Percentiles rank a stretch among this genome's conserved stretches.
These are phyloP conservation scores for Epistrophe grossulariae DNA, from an alignment of 2,888 invertebrate species.

Conservation along the genomic window DNA sequence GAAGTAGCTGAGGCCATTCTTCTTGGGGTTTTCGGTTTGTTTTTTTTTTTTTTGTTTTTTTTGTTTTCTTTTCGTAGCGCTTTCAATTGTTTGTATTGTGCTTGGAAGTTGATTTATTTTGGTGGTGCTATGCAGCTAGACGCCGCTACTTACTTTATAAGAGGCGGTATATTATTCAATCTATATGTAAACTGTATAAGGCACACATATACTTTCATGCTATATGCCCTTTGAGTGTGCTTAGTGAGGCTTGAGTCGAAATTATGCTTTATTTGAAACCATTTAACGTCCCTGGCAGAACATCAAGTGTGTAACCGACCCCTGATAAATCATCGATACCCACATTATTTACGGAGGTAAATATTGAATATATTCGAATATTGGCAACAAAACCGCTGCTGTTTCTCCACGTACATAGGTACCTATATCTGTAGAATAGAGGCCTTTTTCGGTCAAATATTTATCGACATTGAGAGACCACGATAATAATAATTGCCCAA, in stretches of 20 bases:
- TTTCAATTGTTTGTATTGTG: slow-evolving; percentile 43
- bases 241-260: slow-evolving; percentile 52
- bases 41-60: slow-evolving; percentile 5
- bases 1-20: slow-evolving; percentile 34
- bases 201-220: not conserved
- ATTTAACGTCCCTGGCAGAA: slow-evolving; percentile 54
- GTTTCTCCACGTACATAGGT: not conserved
- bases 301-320: slow-evolving; percentile 26
- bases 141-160: slow-evolving; percentile 28
- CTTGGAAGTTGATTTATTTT: slow-evolving; percentile 65
- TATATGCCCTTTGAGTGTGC: slow-evolving; percentile 41
- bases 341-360: slow-evolving; percentile 64
- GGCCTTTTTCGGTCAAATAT: slow-evolving; percentile 61
- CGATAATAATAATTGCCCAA: slow-evolving; percentile 52
- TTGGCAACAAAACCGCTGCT: slow-evolving; percentile 40
- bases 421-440: too few relatives aligned
- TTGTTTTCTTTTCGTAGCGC: slow-evolving; percentile 5
- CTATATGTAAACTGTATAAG: not conserved
- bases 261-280: slow-evolving; percentile 58
- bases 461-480: slow-evolving; percentile 45
- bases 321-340: slow-evolving; percentile 61
- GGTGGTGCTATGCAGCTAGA: slow-evolving; percentile 57
- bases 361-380: slow-evolving; percentile 66
- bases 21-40: slow-evolving; percentile 1
- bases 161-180: not conserved